Conservation (phyloP, 2,888 invertebrate species). For the Meandrusa payeni region DNA sequence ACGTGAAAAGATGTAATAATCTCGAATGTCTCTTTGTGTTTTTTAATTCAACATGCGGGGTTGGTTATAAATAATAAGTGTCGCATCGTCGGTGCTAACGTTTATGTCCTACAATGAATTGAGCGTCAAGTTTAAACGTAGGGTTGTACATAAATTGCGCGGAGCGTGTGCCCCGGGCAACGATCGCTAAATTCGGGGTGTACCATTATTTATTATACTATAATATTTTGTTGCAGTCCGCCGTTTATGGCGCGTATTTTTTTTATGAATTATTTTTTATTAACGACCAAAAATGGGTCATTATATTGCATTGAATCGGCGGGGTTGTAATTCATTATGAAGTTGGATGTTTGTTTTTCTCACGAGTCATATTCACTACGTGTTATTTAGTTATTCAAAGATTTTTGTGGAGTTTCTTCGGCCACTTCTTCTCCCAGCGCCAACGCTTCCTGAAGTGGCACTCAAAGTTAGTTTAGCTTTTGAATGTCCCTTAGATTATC, state of each 20-base stretch:
- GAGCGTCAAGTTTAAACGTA: constrained; percentile 72
- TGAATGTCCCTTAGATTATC: no score
- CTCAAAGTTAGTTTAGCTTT: no score
- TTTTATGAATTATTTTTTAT: constrained; percentile 73
- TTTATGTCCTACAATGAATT: constrained; percentile 67
- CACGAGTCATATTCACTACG: constrained; percentile 47
- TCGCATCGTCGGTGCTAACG: constrained; percentile 46
- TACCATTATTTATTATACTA: constrained; percentile 76
- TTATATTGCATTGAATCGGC: constrained; percentile 65
- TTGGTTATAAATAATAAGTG: constrained; percentile 62
- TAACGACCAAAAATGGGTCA: constrained; percentile 65
- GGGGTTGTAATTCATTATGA: constrained; percentile 65
- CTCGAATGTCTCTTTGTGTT: constrained; percentile 73
- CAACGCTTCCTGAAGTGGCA: no score
- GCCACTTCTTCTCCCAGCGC: no score
- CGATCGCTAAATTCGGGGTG: constrained; percentile 72
- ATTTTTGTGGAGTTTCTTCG: no score
- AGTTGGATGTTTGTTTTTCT: constrained; percentile 68
- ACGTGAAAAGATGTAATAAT: constrained; percentile 77
- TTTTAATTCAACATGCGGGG: constrained; percentile 72
- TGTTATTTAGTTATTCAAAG: no score
- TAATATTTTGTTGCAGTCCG: constrained; percentile 75
- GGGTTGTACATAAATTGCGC: constrained; percentile 67
- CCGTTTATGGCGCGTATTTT: constrained; percentile 62
- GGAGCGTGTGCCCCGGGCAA: constrained; percentile 62